Evolutionary conservation across 1,140 invertebrate genomes (phyloP).

Genomic region (Mycetomoellerius zeteki): DNA sequence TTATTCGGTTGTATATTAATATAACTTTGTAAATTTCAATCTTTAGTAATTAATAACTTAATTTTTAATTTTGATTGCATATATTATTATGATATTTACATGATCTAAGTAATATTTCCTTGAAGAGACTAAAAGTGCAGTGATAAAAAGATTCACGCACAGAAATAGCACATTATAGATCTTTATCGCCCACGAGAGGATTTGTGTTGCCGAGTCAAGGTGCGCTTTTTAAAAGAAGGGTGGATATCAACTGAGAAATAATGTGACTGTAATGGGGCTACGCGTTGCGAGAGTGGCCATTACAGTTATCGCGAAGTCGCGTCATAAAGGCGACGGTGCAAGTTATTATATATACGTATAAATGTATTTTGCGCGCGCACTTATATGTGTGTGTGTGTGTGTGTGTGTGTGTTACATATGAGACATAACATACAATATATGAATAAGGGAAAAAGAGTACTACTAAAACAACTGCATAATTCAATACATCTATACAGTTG

Average conservation of each 20-base stretch:
- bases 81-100: neutral
- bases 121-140: slow-evolving; percentile 15
- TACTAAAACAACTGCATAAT: slow-evolving; percentile 59
- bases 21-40: neutral
- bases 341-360: slow-evolving; percentile 45
- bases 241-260: slow-evolving; percentile 77
- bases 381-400: too few species aligned
- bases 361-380: neutral
- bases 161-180: slow-evolving; percentile 10
- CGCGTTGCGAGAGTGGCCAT: slow-evolving; percentile 75
- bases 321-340: slow-evolving; percentile 67
- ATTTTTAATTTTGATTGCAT: neutral
- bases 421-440: slow-evolving; percentile 10
- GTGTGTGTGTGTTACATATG: neutral
- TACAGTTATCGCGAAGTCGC: slow-evolving; percentile 75
- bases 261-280: slow-evolving; percentile 77
- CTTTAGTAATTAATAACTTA: neutral
- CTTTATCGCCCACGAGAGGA: slow-evolving; percentile 60
- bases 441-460: slow-evolving; percentile 35
- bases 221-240: slow-evolving; percentile 57
- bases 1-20: neutral
- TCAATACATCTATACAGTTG: slow-evolving; percentile 62
- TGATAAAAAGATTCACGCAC: slow-evolving; percentile 35
- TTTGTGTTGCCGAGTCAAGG: slow-evolving; percentile 65
- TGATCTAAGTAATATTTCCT: neutral